Conservation (phyloP, 2,113 vertebrate species). For the Odontesthes bonariensis region DNA sequence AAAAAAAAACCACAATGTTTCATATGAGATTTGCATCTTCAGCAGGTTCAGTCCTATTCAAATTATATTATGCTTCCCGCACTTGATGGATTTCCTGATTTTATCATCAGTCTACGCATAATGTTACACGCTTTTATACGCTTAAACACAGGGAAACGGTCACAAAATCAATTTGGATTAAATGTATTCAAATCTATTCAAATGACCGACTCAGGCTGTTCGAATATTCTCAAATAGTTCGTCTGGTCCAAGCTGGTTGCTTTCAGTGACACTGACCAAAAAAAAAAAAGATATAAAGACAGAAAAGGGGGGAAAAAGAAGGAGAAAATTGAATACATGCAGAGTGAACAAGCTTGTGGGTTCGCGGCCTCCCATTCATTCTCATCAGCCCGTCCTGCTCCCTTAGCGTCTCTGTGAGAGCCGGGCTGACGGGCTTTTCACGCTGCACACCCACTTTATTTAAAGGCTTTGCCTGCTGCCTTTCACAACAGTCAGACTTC, state of each 20-base stretch:
- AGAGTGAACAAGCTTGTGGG: slow-evolving; percentile 44
- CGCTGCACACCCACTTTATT: slow-evolving; percentile 43
- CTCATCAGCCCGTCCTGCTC: slow-evolving; percentile 67
- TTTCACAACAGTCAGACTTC: slow-evolving; percentile 50
- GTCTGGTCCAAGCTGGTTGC: not conserved
- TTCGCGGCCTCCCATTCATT: slow-evolving; percentile 61
- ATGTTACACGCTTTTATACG: not conserved
- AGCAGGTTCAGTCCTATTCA: too few relatives aligned
- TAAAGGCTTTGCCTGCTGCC: slow-evolving; percentile 29
- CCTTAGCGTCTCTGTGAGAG: slow-evolving; percentile 53
- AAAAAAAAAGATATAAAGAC: slow-evolving; percentile 10
- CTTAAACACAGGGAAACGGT: not conserved
- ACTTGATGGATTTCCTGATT: not conserved
- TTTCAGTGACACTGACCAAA: not conserved
- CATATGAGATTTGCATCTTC: too few relatives aligned
- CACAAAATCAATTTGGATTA: slow-evolving; percentile 7
- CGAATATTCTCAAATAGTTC: slow-evolving; percentile 4
- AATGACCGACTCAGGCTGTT: slow-evolving; percentile 28
- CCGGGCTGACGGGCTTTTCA: slow-evolving; percentile 47
- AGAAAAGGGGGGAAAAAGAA: slow-evolving; percentile 21
- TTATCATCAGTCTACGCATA: not conserved
- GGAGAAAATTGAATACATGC: slow-evolving; percentile 57
- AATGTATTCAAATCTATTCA: slow-evolving; percentile 31
- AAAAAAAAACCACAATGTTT: too few relatives aligned
- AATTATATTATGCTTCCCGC: too few relatives aligned